These are phyloP conservation scores for Cremastinae sp. DNA, from an alignment of 2,888 invertebrate genomes.

Conservation along the genomic window DNA sequence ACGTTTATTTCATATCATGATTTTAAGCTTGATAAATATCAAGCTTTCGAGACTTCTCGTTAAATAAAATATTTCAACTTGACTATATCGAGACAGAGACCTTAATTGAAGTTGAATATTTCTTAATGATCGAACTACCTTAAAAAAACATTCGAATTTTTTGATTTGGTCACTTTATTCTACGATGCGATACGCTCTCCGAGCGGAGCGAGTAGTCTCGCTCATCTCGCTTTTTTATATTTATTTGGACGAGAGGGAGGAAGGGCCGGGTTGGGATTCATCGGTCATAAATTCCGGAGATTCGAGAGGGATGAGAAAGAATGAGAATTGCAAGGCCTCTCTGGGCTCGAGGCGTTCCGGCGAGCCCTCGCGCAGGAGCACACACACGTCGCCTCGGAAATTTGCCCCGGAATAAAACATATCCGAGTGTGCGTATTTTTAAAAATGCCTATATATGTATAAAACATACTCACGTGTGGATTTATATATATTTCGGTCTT, in stretches of 20 bases:
- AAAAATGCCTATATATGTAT: conserved; percentile 6
- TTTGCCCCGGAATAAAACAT: conserved; percentile 57
- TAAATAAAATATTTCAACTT: no score
- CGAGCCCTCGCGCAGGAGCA: conserved; percentile 60
- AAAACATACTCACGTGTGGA: conserved; percentile 50
- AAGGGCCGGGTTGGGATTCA: conserved; percentile 67
- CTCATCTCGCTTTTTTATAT: neutral
- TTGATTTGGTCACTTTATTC: no score
- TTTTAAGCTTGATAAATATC: no score
- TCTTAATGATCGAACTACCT: no score
- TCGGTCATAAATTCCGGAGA: conserved; percentile 66
- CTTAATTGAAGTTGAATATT: no score
- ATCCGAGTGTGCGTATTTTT: conserved; percentile 3
- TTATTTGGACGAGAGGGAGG: conserved; percentile 49
- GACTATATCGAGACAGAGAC: no score
- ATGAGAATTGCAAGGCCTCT: conserved; percentile 16
- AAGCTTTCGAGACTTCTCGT: no score
- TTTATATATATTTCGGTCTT: conserved; percentile 52
- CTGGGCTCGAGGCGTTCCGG: conserved; percentile 36
- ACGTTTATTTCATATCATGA: no score
- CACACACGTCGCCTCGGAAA: conserved; percentile 50
- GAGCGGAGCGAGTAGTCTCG: no score
- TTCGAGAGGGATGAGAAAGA: conserved; percentile 34
- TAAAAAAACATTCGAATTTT: no score
- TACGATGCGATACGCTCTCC: no score